Evolutionary conservation across 1,140 invertebrate species (phyloP), one percentile per base, ranked within the genome.

Genomic region (Ptiloglossa arizonensis): DNA sequence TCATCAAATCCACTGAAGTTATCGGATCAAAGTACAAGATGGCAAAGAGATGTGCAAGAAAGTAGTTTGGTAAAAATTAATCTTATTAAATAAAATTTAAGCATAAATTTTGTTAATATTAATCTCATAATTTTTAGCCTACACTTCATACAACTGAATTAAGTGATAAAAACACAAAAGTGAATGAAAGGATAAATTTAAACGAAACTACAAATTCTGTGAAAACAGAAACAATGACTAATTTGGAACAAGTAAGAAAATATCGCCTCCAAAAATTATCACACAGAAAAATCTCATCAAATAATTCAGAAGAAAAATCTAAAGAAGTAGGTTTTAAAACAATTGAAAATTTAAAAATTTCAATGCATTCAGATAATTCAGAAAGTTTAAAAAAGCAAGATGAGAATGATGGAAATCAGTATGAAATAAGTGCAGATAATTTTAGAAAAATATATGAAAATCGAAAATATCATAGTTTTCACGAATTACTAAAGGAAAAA

Each of bases 211-310:
- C 59, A 22, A 17, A 60, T 27, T 62, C 56, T 5, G 0, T 57
- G 9, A 79, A 74, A 56, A 82, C 84, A 22, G 89, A 89, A 76
- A 89, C 87, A 38, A 87, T 86, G 83, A 29, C 85, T 48, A 89
- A 74, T 57, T 60, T 88, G 6, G 81, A 89, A 15, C 84, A 87
- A 64, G 60, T 88, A 24, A 67, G 83, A 68, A 86, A 85, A 64
- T 89, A 88, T 48, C 80, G 81, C 24, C 66, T 88, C 22, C 85
- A 81, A 76, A 90, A 86, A 67, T 87, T 86, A 63, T 24, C 80
- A 9, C 68, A 44, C 75, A 73, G 59, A 76, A 74, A 38, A 77
- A 60, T 11, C 32, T 59, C 41, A 41, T 68, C 62, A 24, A 69
- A 78, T 9, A 70, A 77, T 41, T 29, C 73, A 15, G 69, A 81